A percentile compares a stretch with the other conserved stretches of the same genome.
These are phyloP conservation scores for Platysteira castanea DNA, from an alignment of 2,113 vertebrate species.

Conservation along the genomic window DNA sequence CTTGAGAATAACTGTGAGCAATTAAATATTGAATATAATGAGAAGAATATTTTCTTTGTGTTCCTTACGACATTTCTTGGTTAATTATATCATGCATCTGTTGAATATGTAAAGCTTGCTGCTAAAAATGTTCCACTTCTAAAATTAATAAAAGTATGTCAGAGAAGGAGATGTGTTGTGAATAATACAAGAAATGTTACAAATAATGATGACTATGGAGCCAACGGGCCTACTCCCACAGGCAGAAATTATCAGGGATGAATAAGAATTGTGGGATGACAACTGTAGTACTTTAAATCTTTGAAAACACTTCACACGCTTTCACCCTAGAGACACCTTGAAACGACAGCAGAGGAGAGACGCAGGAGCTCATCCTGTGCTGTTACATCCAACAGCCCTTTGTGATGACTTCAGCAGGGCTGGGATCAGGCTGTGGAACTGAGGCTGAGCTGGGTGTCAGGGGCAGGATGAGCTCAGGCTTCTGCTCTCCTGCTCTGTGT, in stretches of 20 bases:
- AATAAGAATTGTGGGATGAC: conserved; percentile 23
- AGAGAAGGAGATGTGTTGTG: conserved; percentile 24
- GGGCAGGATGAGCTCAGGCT: conserved; percentile 6
- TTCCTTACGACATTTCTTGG: conserved; percentile 3
- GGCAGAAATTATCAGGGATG: conserved; percentile 10
- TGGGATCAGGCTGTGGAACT: not conserved
- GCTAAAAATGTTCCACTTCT: conserved; percentile 24
- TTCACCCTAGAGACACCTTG: not conserved
- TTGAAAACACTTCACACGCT: not conserved
- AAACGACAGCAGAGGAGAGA: not conserved
- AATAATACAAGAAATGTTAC: conserved; percentile 35
- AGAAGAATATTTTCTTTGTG: conserved; percentile 8
- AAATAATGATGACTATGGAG: conserved; percentile 17
- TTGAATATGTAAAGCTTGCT: conserved; percentile 6
- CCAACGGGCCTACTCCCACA: not conserved
- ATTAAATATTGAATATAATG: conserved; percentile 23
- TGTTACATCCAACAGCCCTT: not conserved
- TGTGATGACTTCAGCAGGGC: not conserved
- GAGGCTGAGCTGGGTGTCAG: not conserved
- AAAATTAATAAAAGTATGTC: conserved; percentile 37
- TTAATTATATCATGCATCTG: conserved; percentile 31
- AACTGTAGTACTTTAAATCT: not conserved
- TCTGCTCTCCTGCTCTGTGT: not conserved
- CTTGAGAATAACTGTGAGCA: not conserved
- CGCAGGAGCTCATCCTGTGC: not conserved